Conservation (phyloP, 2,888 invertebrate species). For the Cheilosia urbana region DNA sequence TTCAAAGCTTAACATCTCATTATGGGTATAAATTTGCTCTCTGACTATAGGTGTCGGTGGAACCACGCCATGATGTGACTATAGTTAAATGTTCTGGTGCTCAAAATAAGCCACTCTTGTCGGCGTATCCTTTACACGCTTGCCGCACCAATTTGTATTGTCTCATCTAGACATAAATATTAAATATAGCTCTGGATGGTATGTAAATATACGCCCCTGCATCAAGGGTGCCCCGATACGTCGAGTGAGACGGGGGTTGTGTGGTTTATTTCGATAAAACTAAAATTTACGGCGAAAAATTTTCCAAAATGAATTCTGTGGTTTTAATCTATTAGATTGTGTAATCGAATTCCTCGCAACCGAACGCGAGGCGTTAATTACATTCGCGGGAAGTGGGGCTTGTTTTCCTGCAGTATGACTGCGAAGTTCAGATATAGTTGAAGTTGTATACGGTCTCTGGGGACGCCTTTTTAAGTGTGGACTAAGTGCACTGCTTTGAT, state of each 20-base stretch:
- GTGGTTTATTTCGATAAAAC: not conserved
- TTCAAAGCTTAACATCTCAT: slow-evolving; percentile 4
- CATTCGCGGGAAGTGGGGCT: not conserved
- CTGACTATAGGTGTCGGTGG: not conserved
- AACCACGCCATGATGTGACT: not conserved
- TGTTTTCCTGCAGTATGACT: not conserved
- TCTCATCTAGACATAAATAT: not conserved
- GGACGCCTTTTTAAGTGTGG: too few relatives aligned
- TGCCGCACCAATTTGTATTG: not conserved
- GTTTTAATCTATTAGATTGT: not conserved
- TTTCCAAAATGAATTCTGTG: not conserved
- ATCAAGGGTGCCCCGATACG: not conserved
- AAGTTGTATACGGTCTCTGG: too few relatives aligned
- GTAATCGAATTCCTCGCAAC: not conserved
- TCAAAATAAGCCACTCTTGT: not conserved
- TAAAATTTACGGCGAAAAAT: not conserved
- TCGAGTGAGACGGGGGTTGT: not conserved
- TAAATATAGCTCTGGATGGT: too few relatives aligned
- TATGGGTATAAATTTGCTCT: not conserved
- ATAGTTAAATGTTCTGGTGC: not conserved
- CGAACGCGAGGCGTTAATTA: not conserved
- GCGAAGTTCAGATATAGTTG: not conserved
- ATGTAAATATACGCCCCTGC: not conserved
- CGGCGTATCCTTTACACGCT: not conserved
- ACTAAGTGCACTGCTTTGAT: too few relatives aligned